A percentile compares a stretch with the other conserved stretches of the same genome.
Conservation (phyloP, 2,888 invertebrate species). For the Xanthorhoe spadicearia region DNA sequence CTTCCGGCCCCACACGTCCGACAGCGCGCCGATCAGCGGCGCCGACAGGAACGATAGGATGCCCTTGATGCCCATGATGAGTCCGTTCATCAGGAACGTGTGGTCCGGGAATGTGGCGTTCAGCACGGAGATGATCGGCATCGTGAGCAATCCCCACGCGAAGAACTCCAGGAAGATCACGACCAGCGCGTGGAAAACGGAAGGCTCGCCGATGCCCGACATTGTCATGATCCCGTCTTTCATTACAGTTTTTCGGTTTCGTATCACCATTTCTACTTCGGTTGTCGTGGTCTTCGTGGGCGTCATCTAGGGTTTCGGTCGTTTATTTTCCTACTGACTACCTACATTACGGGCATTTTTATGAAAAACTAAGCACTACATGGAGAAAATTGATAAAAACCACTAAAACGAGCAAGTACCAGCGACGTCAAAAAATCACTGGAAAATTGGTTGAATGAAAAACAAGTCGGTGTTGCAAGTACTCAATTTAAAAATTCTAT, state of each 20-base stretch:
- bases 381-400: slow-evolving; percentile 68
- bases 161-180: slow-evolving; percentile 99
- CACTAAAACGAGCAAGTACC: slow-evolving; percentile 60
- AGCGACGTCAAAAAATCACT: slow-evolving; percentile 81
- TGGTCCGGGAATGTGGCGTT: slow-evolving; percentile 99
- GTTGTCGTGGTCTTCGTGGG: slow-evolving; percentile 92
- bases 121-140: slow-evolving; percentile 97
- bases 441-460: slow-evolving; percentile 68
- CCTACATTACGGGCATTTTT: slow-evolving; percentile 74
- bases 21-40: slow-evolving; percentile 97
- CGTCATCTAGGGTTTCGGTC: slow-evolving; percentile 84
- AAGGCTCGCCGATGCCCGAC: slow-evolving; percentile 96
- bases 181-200: slow-evolving; percentile 98
- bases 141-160: slow-evolving; percentile 99
- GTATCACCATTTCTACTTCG: slow-evolving; percentile 94
- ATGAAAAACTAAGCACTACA: slow-evolving; percentile 76
- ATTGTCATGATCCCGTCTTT: slow-evolving; percentile 96
- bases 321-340: slow-evolving; percentile 71
- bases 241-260: slow-evolving; percentile 93
- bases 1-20: slow-evolving; percentile 99
- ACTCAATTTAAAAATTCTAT: slow-evolving; percentile 1
- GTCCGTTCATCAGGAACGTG: slow-evolving; percentile 99
- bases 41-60: slow-evolving; percentile 98
- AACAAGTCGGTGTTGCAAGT: slow-evolving; percentile 74
- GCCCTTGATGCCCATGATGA: slow-evolving; percentile 99